Evolutionary conservation across 2,888 invertebrate species (phyloP), one percentile per base, ranked within the genome.

Genomic region (Lasioglossum pauxillum): DNA sequence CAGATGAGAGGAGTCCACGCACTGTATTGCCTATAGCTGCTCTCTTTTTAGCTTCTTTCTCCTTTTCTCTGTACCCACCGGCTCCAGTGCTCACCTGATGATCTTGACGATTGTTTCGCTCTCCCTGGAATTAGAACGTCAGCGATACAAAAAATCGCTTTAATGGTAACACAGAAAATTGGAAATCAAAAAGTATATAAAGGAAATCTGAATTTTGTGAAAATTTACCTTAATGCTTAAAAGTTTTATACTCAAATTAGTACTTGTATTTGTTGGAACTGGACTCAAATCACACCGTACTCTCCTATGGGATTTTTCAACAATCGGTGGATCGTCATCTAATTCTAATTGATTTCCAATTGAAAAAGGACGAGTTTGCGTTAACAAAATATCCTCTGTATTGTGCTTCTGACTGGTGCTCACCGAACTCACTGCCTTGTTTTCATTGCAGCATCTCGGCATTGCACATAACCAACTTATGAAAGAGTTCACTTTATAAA

Each of bases 371-470:
- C 91, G 92, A 84, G 91, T 91, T 82, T 92, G 92, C 27, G 93
- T 90, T 84, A 95, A 89, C 86, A 94, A 91, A 91, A 94, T 93
- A 90, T 94, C 93, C 84, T 92, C 91, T 84, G 92, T 90, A 86
- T 90, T 92, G 82, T 92, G 93, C 82, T 94, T 93, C 83, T 91
- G 91, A 93, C 91, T 92, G 85, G 90, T 94, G 91, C 92, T 94
- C 92, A 94, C 94, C 91, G 94, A 93, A 91, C 95, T 95, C 93
- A 94, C 93, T 94, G 94, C 92, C 92, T 95, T 95, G 89, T 94
- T 95, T 88, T 95, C 94, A 94, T 95, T 94, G 92, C 93, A 95
- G 92, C 95, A 95, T 95, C 95, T 95, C 95, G 95, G 95, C 95
- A 95, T 95, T 95, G 95, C 95, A 95, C 94, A 92, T 93, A 92